Evolutionary conservation across 2,888 invertebrate species (phyloP), one percentile per base, ranked within the genome.

Genomic region (Papilio demoleus): DNA sequence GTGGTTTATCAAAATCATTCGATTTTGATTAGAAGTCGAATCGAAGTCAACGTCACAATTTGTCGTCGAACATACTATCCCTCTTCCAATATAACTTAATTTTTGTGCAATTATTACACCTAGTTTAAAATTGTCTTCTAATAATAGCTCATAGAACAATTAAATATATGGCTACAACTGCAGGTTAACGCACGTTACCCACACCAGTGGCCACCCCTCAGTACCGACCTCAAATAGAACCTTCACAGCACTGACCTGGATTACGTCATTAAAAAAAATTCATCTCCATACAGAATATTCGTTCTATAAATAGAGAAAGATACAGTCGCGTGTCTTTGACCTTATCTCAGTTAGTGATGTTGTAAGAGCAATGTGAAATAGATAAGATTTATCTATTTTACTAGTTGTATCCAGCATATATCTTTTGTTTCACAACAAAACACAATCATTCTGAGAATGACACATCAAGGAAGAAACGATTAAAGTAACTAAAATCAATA

Each of bases 181-280:
- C n/a, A n/a, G n/a, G n/a, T n/a, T 66, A 27, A 60, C 61, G 56
- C 56, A 56, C 42, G 31, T 62, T 38, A 63, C 45, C 53, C 63
- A 63, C 68, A 34, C 68, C 31, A 36, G 11, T 34, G 63, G 34
- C 63, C 58, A 53, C 68, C 66, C 67, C 68, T 62, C 59, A 34
- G 22, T 50, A 47, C 31, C 66, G 62, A 70, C 66, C 62, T 66
- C 56, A 66, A 59, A 58, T 63, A 56, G 59, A 53, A 61, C 53
- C 50, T 19, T 56, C 40, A 58, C 19, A 45, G 38, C 63, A 36
- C 65, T 68, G 70, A 68, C 70, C 70, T 61, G 65, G 67, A 70
- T 68, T 62, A 59, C 45, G 34, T 53, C 47, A 70, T 70, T 70
- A 70, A 70, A 70, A 70, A 70, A 70, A 70, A 65, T 70, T 70